Base-by-base conservation (phyloP, 2,888 invertebrate genomes). In the Brachypterus glaber region DNA sequence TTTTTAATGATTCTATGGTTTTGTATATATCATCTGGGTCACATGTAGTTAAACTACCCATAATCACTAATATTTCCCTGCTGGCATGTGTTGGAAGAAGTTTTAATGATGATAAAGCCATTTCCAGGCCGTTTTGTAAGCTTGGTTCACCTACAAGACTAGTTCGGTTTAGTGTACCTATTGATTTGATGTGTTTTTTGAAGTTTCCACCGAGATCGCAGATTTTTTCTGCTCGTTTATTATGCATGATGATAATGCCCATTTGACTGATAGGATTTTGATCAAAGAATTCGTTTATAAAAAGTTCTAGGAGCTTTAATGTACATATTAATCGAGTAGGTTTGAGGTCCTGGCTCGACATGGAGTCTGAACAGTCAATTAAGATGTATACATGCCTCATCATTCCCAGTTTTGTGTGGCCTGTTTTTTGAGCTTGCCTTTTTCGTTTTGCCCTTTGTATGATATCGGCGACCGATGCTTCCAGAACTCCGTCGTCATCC, bases 211-310 rank as follows among this genome's bases (percentile, higher is more conserved):
- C 85, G 24, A 98, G 69, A 48, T 95, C 92, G 30, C 87, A 84
- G 3, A 95, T 67, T 67, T 85, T 90, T 58, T 97, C 96, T 1
- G 95, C 92, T 50, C 92, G 73, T 65, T 97, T 97, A 59, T 93
- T 93, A 56, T 85, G 83, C 57, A 93, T 84, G 7, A 81, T 72
- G 46, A 98, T 84, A 24, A 98, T 70, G 15, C 97, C 97, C 47
- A 99, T 69, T 66, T 99, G 98, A 60, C 96, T 95, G 36, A 98
- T 86, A 7, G 98, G 98, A 67, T 98, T 99, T 64, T 96, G 93
- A 66, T 97, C 96, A 65, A 97, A 96, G 62, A 89, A 98, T 62
- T 96, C 95, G 52, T 93, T 89, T 40, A 98, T 79, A 64, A 97
- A 99, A 46, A 81, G 78, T 67, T 93, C 89, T 43, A 98, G 62